Percentiles rank a stretch among this genome's conserved stretches.
phyloP scores from a whole-genome alignment of 2,113 vertebrate species.

The Arvicanthis niloticus region DNA sequence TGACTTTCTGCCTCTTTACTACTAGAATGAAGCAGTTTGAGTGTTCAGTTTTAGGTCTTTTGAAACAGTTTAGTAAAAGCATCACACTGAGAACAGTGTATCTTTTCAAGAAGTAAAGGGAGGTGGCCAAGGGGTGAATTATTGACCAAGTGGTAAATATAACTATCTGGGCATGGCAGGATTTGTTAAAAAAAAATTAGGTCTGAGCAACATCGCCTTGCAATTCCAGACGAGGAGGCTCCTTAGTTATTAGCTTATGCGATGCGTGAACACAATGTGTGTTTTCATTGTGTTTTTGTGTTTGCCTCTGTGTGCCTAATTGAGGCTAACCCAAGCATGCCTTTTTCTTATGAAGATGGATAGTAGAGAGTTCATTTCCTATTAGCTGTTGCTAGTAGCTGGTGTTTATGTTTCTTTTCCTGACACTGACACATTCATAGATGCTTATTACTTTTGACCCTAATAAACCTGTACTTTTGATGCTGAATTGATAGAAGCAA shows the following conservation, averaged over 20 bases:
- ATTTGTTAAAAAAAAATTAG: background rate
- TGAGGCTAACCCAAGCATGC: background rate
- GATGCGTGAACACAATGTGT: background rate
- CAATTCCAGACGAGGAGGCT: background rate
- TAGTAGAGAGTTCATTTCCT: slow-evolving; percentile 29
- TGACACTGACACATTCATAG: background rate
- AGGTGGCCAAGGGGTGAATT: background rate
- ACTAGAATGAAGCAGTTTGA: background rate
- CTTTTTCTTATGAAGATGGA: slow-evolving; percentile 55
- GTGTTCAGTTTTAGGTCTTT: background rate
- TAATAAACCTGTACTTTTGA: slow-evolving; percentile 64
- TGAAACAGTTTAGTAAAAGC: background rate
- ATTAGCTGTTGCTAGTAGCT: slow-evolving; percentile 54
- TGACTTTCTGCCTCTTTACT: background rate
- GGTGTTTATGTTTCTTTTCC: slow-evolving; percentile 43
- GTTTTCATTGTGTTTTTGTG: background rate
- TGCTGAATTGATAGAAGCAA: slow-evolving; percentile 60
- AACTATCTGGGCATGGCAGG: background rate
- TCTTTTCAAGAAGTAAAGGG: background rate
- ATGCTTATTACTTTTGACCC: slow-evolving; percentile 59
- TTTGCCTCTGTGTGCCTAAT: background rate
- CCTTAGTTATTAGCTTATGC: background rate
- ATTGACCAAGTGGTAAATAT: background rate
- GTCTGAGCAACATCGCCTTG: background rate
- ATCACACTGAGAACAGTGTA: background rate